Percentiles rank a stretch among this genome's conserved stretches.
phyloP scores from a whole-genome alignment of 2,113 vertebrate genomes.

The Rhizomys pruinosus region DNA sequence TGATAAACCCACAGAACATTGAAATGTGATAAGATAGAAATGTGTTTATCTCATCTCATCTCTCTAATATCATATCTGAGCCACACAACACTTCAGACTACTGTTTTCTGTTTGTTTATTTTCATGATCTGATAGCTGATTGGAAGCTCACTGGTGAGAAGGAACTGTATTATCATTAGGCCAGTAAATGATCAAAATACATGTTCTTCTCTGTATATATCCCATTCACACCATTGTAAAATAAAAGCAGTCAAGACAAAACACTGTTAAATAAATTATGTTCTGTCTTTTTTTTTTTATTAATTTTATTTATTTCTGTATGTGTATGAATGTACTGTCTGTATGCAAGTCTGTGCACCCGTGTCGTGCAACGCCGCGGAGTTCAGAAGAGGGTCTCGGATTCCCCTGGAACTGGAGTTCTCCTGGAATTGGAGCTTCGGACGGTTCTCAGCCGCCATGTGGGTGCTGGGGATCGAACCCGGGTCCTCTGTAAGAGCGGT shows the following conservation, averaged over 20 bases:
- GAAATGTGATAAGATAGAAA: background rate
- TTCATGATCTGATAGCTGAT: background rate
- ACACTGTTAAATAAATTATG: background rate
- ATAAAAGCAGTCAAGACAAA: background rate
- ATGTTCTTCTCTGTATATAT: background rate
- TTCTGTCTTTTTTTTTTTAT: background rate
- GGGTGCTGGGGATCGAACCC: no score
- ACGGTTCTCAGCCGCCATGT: no score
- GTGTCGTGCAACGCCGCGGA: no score
- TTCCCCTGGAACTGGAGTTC: no score
- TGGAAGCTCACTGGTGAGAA: background rate
- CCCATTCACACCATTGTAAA: background rate
- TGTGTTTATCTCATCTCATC: background rate
- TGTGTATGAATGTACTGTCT: no score
- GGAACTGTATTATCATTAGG: background rate
- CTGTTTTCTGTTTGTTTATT: background rate
- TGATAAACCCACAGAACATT: background rate
- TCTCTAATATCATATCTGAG: background rate
- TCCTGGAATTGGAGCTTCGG: no score
- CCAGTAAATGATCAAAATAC: background rate
- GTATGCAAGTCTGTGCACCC: no score
- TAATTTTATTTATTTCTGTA: no score
- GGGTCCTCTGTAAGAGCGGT: no score
- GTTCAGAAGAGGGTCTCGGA: no score
- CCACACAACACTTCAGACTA: background rate